A percentile compares a stretch with the other conserved stretches of the same genome.
Conservation (phyloP, 1,140 invertebrate species). For the Antheraea pernyi region DNA sequence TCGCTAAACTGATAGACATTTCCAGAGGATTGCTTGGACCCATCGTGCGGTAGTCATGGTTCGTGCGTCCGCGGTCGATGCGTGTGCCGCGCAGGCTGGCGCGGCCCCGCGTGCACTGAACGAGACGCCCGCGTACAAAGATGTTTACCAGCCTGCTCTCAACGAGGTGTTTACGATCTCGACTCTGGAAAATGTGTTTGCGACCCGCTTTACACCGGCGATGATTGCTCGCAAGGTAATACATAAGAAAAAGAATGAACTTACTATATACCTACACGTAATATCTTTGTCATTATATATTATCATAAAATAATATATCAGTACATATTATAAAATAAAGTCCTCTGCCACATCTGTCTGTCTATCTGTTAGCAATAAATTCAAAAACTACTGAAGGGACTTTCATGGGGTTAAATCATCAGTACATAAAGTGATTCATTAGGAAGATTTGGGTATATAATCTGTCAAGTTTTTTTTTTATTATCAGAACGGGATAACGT, state of each 20-base stretch:
- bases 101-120: slow-evolving; percentile 92
- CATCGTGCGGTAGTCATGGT: slow-evolving; percentile 94
- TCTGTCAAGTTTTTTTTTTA: too few relatives aligned
- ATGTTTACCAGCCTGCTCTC: slow-evolving; percentile 93
- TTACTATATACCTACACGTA: neutral
- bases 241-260: neutral
- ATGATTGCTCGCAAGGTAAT: slow-evolving; percentile 93
- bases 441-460: too few relatives aligned
- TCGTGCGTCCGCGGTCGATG: slow-evolving; percentile 95
- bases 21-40: slow-evolving; percentile 90
- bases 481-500: too few relatives aligned
- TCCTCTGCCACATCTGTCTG: too few relatives aligned
- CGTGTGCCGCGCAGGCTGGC: slow-evolving; percentile 97
- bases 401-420: too few relatives aligned
- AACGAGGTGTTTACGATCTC: slow-evolving; percentile 93
- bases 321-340: too few relatives aligned
- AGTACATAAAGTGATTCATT: too few relatives aligned
- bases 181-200: slow-evolving; percentile 93
- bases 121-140: slow-evolving; percentile 93
- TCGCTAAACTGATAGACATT: slow-evolving; percentile 3
- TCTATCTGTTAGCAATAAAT: too few relatives aligned
- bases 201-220: slow-evolving; percentile 93
- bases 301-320: too few relatives aligned
- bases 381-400: too few relatives aligned
- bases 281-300: neutral